These are phyloP conservation scores for Scarus forsteni DNA, from an alignment of 2,797 vertebrate species.

Conservation along the genomic window DNA sequence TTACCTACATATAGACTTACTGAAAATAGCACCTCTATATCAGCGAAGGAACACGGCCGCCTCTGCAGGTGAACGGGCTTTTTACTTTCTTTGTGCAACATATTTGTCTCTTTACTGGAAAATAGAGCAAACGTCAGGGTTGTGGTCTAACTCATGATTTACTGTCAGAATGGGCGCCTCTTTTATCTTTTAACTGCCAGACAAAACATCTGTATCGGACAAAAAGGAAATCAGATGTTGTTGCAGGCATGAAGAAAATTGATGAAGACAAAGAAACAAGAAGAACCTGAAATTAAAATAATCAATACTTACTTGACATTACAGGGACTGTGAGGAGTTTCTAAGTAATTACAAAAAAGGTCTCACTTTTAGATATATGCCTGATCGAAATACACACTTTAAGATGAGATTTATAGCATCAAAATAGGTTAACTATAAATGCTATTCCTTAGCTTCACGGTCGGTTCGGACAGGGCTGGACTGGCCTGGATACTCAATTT, in stretches of 20 bases:
- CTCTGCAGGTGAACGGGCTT: constrained; percentile 45
- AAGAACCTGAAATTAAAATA: neutral
- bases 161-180: constrained; percentile 44
- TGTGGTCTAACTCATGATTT: constrained; percentile 34
- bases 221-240: too few relatives aligned
- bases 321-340: too few relatives aligned
- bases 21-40: constrained; percentile 69
- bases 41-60: constrained; percentile 47
- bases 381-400: too few relatives aligned
- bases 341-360: too few relatives aligned
- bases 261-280: neutral
- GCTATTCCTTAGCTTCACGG: too few relatives aligned
- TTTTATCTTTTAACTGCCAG: too few relatives aligned
- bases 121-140: constrained; percentile 21
- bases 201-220: constrained; percentile 27
- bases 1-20: constrained; percentile 76
- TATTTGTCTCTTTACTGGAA: constrained; percentile 44
- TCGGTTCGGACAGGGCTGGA: too few relatives aligned
- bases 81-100: constrained; percentile 49
- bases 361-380: too few relatives aligned
- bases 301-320: too few relatives aligned
- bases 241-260: neutral
- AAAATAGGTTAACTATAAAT: too few relatives aligned
- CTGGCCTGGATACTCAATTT: too few relatives aligned
- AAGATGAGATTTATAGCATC: too few relatives aligned